Evolutionary conservation across 2,888 invertebrate genomes (phyloP).

Genomic region (Gastrophysa polygoni): DNA sequence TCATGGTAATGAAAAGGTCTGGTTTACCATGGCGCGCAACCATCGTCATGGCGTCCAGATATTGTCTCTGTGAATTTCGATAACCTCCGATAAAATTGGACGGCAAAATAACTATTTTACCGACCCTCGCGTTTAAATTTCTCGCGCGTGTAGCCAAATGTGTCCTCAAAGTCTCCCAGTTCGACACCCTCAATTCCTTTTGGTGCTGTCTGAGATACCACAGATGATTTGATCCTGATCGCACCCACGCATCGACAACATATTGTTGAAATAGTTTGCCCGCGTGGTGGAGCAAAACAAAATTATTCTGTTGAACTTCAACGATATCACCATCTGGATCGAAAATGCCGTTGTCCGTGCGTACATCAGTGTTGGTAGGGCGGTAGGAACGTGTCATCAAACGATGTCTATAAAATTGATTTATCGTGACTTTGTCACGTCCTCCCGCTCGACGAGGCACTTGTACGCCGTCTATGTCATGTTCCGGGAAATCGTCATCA

Average conservation of each 20-base stretch:
- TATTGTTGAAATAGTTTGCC: no score
- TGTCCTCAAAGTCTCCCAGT: not conserved
- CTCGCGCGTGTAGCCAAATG: not conserved
- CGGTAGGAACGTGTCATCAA: no score
- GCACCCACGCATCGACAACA: no score
- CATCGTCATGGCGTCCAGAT: constrained; percentile 19
- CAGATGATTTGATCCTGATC: no score
- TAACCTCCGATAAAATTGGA: not conserved
- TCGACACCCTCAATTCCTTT: not conserved
- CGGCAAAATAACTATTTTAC: not conserved
- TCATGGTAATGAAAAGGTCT: constrained; percentile 28
- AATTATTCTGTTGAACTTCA: no score
- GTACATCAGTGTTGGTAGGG: no score
- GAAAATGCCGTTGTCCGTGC: not conserved
- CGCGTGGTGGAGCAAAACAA: no score
- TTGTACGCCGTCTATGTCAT: no score
- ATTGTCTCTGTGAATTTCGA: constrained; percentile 2
- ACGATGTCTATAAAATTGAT: no score
- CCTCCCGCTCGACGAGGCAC: no score
- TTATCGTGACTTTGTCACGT: no score
- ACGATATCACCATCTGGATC: not conserved
- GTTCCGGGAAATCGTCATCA: no score
- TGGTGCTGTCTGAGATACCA: not conserved
- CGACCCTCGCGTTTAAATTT: not conserved
- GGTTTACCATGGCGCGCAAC: constrained; percentile 25